Evolutionary conservation across 2,797 vertebrate genomes (phyloP), one percentile per base, ranked within the genome.

Genomic region (Muscicapa striata): DNA sequence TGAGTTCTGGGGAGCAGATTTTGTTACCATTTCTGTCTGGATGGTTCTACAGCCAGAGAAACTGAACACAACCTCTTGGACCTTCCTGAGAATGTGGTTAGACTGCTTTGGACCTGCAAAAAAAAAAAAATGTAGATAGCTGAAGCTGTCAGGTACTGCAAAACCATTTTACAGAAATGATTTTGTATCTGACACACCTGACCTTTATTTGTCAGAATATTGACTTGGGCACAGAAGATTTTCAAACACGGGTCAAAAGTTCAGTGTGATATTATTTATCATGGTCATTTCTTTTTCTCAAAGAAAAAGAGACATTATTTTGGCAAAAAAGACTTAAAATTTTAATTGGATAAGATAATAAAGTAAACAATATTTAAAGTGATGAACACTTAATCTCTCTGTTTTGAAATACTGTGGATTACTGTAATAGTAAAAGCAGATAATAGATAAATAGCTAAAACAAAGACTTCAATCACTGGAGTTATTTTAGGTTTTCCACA

Each of bases 1-100:
- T 91, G 87, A 95, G 63, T 51, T 90, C 75, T 87, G 79, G 64
- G 58, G 93, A 88, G 72, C 40, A 70, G 49, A 85, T 77, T 92
- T 89, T 91, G 54, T 86, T 93, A 85, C 63, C 51, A 57, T 63
- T 96, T 90, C 79, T 68, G 36, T 70, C 89, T 81, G 90, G 63
- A 82, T 51, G n/a, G 15, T 62, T 88, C 73, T 84, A 16, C 24
- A 15, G 8, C 26, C 21, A 43, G 51, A 90, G 32, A 79, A 93
- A 52, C 29, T 67, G 23, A 23, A 41, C 9, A 32, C 6, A 52
- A 1, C 8, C 12, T 76, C 55, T 63, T 59, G 23, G 41, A 59
- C 11, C 3, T 48, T 69, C 40, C 45, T 73, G 36, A 88, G 84
- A 81, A 72, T 5, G 11, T 38, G 24, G 17, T 66, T 61, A 66